These are phyloP conservation scores for Sphenodon punctatus DNA, from an alignment of 2,797 vertebrate genomes.

Conservation along the genomic window DNA sequence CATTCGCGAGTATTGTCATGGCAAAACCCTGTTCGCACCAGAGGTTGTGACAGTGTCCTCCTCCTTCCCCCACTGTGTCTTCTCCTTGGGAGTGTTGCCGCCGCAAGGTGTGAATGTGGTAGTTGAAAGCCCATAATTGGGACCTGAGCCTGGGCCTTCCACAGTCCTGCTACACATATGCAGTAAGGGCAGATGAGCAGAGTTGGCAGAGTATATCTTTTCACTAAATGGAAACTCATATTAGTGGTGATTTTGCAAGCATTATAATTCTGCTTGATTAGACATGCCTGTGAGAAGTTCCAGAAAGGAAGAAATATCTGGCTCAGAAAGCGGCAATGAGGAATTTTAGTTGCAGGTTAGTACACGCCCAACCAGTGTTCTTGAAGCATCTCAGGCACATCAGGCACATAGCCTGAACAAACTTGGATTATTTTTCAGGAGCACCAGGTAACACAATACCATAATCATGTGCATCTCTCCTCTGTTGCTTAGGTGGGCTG, in stretches of 20 bases:
- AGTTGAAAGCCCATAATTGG: too few relatives aligned
- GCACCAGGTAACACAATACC: neutral
- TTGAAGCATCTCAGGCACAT: neutral
- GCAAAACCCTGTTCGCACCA: too few relatives aligned
- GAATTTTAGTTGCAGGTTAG: neutral
- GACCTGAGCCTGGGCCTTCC: too few relatives aligned
- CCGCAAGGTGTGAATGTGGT: too few relatives aligned
- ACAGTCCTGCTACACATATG: too few relatives aligned
- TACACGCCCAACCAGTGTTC: neutral
- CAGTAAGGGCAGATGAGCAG: neutral
- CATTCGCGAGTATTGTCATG: too few relatives aligned
- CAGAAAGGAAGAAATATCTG: neutral
- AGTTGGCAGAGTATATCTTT: neutral
- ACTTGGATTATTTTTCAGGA: neutral
- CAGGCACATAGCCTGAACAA: neutral
- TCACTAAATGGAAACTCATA: neutral
- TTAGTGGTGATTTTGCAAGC: constrained; percentile 4
- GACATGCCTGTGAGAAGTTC: constrained; percentile 2
- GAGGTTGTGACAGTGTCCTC: too few relatives aligned
- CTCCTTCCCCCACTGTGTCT: too few relatives aligned
- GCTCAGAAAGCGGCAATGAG: constrained; percentile 31
- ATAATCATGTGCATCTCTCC: neutral
- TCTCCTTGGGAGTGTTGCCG: too few relatives aligned
- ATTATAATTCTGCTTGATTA: neutral
- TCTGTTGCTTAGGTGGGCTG: neutral